Base-by-base conservation (phyloP, 2,113 vertebrate species). In the Arvicanthis niloticus region DNA sequence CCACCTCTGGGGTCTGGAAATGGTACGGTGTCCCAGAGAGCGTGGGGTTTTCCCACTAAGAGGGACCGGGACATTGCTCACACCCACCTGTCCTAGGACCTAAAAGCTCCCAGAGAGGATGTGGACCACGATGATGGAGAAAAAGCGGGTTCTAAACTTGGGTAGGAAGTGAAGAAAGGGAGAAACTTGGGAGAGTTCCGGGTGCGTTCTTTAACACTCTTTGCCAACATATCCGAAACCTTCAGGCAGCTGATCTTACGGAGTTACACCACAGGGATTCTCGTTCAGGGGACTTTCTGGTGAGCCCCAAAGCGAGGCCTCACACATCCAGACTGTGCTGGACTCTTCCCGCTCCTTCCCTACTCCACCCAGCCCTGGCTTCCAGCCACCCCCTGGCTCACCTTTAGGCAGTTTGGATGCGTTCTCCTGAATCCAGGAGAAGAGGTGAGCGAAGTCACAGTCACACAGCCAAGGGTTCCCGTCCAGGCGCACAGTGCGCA, bases 401-500 rank as follows among this genome's bases (percentile, higher is more conserved):
- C 99, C 99, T 97, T 99, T 99, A 95, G 99, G 99, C 92, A 99
- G 99, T 98, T 99, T 99, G 93, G 99, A 99, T 31, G 98, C 98
- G 97, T 99, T 99, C 97, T 99, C 99, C 98, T 99, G 99, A 80
- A 99, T 99, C 99, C 99, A 99, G 89, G 98, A 96, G 98, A 99
- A 99, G 76, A 99, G 99, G 93, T 98, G 99, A 98, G 99, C 99
- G 98, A 99, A 99, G 98, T 99, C 99, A 97, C 99, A 99, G 98
- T 99, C 99, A 91, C 99, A 99, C 17, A 99, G 98, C 99, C 99
- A 99, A 1, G 99, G 99, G 98, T 99, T 99, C 86, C 99, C 99
- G 98, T 99, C 99, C 53, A 99, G 96, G 93, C 99, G 99, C 95
- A 99, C 98, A 48, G 98, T 97, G 96, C 99, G 98, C 89, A 99